A percentile compares a stretch with the other conserved stretches of the same genome.
phyloP scores from a whole-genome alignment of 2,113 vertebrate species.

The Chascanopsetta lugubris region DNA sequence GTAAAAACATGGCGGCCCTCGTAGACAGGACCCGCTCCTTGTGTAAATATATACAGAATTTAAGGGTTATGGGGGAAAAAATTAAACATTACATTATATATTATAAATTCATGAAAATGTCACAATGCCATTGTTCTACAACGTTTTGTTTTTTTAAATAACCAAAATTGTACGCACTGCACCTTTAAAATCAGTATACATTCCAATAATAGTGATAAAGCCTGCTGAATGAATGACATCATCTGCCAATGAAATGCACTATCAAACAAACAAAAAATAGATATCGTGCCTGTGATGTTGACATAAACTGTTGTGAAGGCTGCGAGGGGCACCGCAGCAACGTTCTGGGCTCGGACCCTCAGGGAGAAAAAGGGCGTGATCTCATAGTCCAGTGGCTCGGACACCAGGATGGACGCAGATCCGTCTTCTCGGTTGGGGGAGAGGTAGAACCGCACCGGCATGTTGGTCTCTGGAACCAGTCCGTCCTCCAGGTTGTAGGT shows the following conservation, averaged over 20 bases:
- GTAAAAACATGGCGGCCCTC: no score
- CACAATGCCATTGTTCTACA: no score
- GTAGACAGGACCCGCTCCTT: no score
- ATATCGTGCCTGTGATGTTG: constrained; percentile 86
- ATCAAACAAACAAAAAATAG: neutral
- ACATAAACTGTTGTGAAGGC: constrained; percentile 86
- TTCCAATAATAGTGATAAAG: no score
- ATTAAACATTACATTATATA: no score
- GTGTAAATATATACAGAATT: no score
- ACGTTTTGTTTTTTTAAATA: no score
- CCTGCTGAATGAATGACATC: neutral
- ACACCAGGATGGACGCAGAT: constrained; percentile 87
- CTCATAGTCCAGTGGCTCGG: constrained; percentile 89
- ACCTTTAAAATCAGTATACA: neutral
- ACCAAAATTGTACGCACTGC: neutral
- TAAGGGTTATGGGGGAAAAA: no score
- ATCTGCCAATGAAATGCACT: neutral
- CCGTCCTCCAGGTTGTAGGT: constrained; percentile 91
- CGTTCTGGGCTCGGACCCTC: constrained; percentile 87
- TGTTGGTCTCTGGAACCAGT: constrained; percentile 89
- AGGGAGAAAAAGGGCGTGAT: constrained; percentile 84
- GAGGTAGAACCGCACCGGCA: constrained; percentile 90
- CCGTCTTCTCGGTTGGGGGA: constrained; percentile 88
- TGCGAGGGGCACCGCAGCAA: constrained; percentile 87
- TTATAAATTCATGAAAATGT: no score